Evolutionary conservation across 2,113 vertebrate genomes (phyloP), one percentile per base, ranked within the genome.

Genomic region (Rutilus rutilus): DNA sequence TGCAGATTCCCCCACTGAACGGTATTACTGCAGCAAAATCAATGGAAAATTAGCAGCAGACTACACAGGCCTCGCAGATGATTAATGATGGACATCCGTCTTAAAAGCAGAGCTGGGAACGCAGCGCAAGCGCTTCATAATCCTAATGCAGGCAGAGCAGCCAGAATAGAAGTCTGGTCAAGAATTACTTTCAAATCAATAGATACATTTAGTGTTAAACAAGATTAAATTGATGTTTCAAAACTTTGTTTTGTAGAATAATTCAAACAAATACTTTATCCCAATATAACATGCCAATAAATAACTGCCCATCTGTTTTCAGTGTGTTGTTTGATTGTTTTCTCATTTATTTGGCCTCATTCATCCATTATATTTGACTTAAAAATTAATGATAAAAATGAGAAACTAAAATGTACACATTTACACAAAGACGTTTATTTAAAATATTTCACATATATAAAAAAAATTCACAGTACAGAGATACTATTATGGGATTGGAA

Each of bases 31-130:
- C 78, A 86, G 79, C 10, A 69, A 76, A 88, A 86, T 84, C 80
- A 84, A 84, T 88, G 19, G 42, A 30, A 88, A 86, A 84, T 86
- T 86, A 88, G 75, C 76, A 83, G 59, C 81, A 60, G 76, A 82
- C 52, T 67, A 78, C 86, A 82, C 77, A 78, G 45, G 74, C 69
- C 62, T 82, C 3, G 12, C 45, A 88, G 75, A 85, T 85, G 78
- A 85, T 86, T 86, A 62, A 90, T 85, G 71, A 71, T 75, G 57
- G 81, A 86, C 83, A 47, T 2, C 11, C 19, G 76, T 78, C 64
- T 78, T 82, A 74, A 88, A 84, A 83, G 78, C 82, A 86, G 62
- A 57, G n/a, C 52, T 86, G 57, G 14, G 30, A 47, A 59, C 67
- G 75, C 14, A 84, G 77, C 23, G 10, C 3, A 45, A 81, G 11